Base-by-base conservation (phyloP, 2,113 vertebrate species). In the Phaethornis superciliosus region DNA sequence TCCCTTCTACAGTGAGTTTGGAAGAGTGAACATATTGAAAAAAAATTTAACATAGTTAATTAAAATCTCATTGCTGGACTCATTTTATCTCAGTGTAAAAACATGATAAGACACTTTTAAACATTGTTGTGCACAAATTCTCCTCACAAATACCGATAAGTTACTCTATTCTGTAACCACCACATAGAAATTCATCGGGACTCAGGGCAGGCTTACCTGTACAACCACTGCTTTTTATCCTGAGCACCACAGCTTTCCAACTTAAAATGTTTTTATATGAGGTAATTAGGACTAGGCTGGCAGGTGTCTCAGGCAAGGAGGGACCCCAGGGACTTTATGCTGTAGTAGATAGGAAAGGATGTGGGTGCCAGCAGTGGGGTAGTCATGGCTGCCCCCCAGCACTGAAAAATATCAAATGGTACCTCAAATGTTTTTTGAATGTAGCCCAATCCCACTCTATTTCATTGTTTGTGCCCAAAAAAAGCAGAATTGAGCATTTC, bases 1-100 rank as follows among this genome's bases (percentile, higher is more conserved):
- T 93, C 71, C 62, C 78, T 91, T 88, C 35, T 81, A 47, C 65
- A 33, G 67, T 30, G 86, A 79, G 33, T 93, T 93, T 42, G 26
- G 62, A 52, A 78, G 60, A 58, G 52, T 11, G 91, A 90, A 37
- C 28, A 44, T 5, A 82, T 58, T 69, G 19, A 47, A 64, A 81
- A 91, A 85, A 52, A 81, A 54, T 37, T 32, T 1, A 11, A 85
- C 81, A 70, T 8, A 6, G 7, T 40, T 21, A 81, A 85, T 86
- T 58, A 71, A 91, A 94, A 79, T 64, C 44, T 82, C 30, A 40
- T 75, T 17, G 35, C 49, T 62, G 46, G 28, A 44, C 35, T 82
- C 26, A 52, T 62, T 87, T 93, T 58, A 69, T 32, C 77, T 63
- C 1, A 1, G 20, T 51, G 32, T 55, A 70, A 81, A 91, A 95